Conservation (phyloP, 2,113 vertebrate species). For the Tichodroma muraria region DNA sequence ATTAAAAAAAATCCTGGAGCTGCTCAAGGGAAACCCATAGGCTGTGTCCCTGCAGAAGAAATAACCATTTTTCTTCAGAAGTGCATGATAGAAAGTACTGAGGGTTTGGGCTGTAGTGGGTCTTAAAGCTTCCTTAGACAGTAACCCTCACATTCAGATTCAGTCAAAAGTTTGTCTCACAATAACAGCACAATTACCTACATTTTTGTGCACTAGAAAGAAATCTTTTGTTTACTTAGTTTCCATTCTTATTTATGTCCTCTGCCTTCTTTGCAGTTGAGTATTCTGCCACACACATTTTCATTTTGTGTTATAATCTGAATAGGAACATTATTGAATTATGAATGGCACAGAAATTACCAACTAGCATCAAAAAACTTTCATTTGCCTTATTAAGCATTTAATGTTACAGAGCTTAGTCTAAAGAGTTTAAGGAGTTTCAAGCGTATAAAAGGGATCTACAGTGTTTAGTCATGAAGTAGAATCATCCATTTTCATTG, state of each 20-base stretch:
- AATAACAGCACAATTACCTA: not conserved
- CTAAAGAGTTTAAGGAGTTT: not conserved
- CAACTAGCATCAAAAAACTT: not conserved
- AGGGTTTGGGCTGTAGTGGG: not conserved
- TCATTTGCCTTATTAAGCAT: not conserved
- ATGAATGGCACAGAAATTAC: not conserved
- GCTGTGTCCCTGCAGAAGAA: not conserved
- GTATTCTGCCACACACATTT: not conserved
- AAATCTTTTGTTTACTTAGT: not conserved
- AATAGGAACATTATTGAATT: not conserved
- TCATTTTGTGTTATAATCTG: not conserved
- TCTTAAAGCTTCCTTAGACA: not conserved
- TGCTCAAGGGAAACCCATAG: not conserved
- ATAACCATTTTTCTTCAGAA: not conserved
- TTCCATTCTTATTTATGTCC: not conserved
- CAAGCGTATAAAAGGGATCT: not conserved
- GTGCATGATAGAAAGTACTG: not conserved
- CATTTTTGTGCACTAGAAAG: not conserved
- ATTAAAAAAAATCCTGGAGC: not conserved
- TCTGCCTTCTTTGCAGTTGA: not conserved
- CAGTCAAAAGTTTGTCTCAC: not conserved
- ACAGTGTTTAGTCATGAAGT: not conserved
- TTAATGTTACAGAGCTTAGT: not conserved
- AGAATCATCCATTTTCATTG: not conserved
- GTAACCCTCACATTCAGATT: not conserved